Evolutionary conservation across 1,140 invertebrate species (phyloP).

Genomic region (Zaprionus inermis): DNA sequence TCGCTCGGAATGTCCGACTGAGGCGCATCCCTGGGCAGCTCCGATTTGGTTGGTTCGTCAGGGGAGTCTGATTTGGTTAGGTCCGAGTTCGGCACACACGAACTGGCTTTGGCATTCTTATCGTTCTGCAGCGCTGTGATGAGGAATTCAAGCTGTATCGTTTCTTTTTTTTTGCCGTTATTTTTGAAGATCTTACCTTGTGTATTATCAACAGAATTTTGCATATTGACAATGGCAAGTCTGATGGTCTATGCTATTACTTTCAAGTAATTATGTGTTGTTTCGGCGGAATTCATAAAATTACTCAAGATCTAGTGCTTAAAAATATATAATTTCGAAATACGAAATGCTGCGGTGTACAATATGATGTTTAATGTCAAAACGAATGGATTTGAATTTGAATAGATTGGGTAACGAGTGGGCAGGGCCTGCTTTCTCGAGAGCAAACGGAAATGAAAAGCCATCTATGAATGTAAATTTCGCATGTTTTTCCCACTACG

Average conservation of each 20-base stretch:
- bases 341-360: constrained; percentile 19
- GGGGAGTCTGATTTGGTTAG: neutral
- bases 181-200: neutral
- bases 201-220: constrained; percentile 18
- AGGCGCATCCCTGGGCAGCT: neutral
- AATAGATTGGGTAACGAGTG: neutral
- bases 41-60: neutral
- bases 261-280: neutral
- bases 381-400: neutral
- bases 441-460: neutral
- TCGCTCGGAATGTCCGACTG: neutral
- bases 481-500: neutral
- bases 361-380: constrained; percentile 33
- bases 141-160: neutral
- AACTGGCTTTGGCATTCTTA: neutral
- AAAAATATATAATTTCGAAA: constrained; percentile 44
- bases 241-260: neutral
- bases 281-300: constrained; percentile 8
- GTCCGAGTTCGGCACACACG: neutral
- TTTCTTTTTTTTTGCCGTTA: neutral
- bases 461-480: neutral
- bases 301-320: constrained; percentile 8
- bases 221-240: constrained; percentile 20
- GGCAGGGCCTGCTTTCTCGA: constrained; percentile 11
- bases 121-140: neutral